Evolutionary conservation across 2,797 vertebrate species (phyloP), one percentile per base, ranked within the genome.

Genomic region (Argya squamiceps): DNA sequence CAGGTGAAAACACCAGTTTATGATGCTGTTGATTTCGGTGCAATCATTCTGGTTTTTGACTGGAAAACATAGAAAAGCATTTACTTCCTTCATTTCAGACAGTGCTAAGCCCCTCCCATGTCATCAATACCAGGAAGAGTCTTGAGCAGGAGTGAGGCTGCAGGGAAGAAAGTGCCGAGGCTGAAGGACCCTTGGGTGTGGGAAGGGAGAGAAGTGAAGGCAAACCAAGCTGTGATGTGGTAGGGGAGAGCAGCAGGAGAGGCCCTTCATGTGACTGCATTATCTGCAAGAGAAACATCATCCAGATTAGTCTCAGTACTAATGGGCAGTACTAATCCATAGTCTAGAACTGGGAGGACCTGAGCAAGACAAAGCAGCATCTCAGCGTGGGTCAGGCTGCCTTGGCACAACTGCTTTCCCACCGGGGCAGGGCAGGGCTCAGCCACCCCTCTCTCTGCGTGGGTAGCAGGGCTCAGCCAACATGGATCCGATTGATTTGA

Each of bases 401-500:
- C 85, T 29, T 77, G 92, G 65, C 85, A 80, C 15, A 0, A 52
- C 17, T 29, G 41, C 60, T 70, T 95, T 95, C 91, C 81, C 91
- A 91, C 5, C 56, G 0, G 55, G 30, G 70, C 8, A 4, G 55
- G 56, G 49, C 30, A 30, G 12, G 69, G 55, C 76, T 70, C 3
- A 5, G 55, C 82, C 50, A 64, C 82, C 74, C 90, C 88, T 93
- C 83, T 50, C 88, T 93, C 83, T 50, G 74, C 4, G 1, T 55
- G 96, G 80, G 69, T 3, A 86, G 92, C 56, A 32, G 56, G 63
- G 76, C 85, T 90, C 88, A 81, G 94, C 88, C 96, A 89, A 10
- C 83, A 91, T 13, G 84, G 81, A 87, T 94, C 96, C 0, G 80
- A 79, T 90, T 12, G 88, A 92, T 94, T 95, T 85, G 89, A 95